Base-by-base conservation (phyloP, 23 tunicate species). In the Halocynthia roretzi region DNA sequence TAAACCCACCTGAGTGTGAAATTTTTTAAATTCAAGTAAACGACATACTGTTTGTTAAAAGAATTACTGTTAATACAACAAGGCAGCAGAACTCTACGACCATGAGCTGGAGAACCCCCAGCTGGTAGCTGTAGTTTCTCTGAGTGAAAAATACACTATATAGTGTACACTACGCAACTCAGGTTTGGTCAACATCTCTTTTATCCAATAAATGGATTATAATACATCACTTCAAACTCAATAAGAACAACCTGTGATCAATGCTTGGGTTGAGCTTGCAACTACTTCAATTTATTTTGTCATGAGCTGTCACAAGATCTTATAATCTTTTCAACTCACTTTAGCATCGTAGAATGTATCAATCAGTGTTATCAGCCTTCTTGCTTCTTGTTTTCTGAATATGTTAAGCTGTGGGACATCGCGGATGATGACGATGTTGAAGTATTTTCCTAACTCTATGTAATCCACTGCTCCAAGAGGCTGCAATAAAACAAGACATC, bases 271-370 rank as follows among this genome's bases (percentile, higher is more conserved):
- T 4, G 44, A 31, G 44, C 44, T 31, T 31, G 44, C 44, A 31
- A 31, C 44, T 4, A 31, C 44, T 31, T 31, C 44, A 31, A 4
- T 4, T 31, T 31, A 31, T 31, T 31, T 31, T 31, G 44, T 31
- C 44, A 31, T 31, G 18, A 0, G 71, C n/a, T n/a, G n/a, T n/a
- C n/a, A n/a, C 44, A 31, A 4, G 44, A 31, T 1, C 44, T 31
- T 0, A 50, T 52, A 72, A 72, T 14, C 14, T 15, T 72, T 12
- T 0, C 0, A n/a, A 21, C 51, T 77, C 49, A 84, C 89, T 80
- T 89, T 89, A 6, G 83, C 80, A 70, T 96, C 99, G 65, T 96
- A 96, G 17, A 96, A 89, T 7, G 92, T 92, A 78, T 96, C 99
- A 17, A 96, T 74, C 80, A 96, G 53, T 12, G 92, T 92, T 23